Percentiles rank a stretch among this genome's conserved stretches.
phyloP scores from a whole-genome alignment of 2,113 vertebrate genomes.

The Bujurquina vittata region DNA sequence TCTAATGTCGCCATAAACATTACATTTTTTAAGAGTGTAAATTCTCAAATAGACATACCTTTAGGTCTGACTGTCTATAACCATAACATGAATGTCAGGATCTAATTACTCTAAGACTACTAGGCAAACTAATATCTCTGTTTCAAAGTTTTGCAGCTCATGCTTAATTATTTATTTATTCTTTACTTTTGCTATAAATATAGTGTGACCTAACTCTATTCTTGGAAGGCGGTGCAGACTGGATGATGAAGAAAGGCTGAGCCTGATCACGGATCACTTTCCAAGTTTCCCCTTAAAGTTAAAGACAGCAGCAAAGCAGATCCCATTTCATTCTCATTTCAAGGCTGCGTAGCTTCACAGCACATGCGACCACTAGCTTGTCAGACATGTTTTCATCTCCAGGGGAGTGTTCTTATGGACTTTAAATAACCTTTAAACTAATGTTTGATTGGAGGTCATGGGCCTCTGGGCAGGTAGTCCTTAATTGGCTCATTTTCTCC shows the following conservation, averaged over 20 bases:
- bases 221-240: conserved; percentile 8
- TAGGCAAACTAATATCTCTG: background rate
- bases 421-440: conserved; percentile 63
- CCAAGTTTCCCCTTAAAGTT: background rate
- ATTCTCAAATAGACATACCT: background rate
- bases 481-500: conserved; percentile 65
- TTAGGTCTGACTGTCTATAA: background rate
- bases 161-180: background rate
- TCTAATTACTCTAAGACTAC: background rate
- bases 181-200: background rate
- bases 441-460: conserved; percentile 49
- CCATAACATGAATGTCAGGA: background rate
- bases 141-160: background rate
- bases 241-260: conserved; percentile 36
- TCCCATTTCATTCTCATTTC: background rate
- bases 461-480: conserved; percentile 44
- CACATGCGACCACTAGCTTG: background rate
- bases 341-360: conserved; percentile 3
- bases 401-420: conserved; percentile 39
- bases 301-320: background rate
- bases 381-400: conserved; percentile 19
- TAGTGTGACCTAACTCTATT: background rate
- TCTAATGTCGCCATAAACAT: no score
- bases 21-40: background rate
- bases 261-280: conserved; percentile 9